These are phyloP conservation scores for Peromyscus californicus DNA, from an alignment of 2,113 vertebrate genomes.

Conservation along the genomic window DNA sequence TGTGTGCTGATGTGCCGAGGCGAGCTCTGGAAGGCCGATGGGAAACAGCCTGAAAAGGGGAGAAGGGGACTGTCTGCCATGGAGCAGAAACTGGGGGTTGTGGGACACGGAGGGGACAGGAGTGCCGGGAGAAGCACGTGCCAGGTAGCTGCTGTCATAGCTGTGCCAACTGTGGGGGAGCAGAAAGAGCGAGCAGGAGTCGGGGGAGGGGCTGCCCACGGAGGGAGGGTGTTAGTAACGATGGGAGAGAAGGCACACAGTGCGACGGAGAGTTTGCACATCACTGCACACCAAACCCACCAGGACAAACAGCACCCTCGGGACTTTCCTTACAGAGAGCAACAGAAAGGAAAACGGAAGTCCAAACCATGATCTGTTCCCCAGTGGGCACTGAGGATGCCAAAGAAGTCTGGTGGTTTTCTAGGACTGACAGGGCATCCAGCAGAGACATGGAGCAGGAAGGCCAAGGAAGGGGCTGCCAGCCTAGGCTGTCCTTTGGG, in stretches of 20 bases:
- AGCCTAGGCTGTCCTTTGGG: neutral
- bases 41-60: neutral
- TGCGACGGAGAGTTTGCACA: neutral
- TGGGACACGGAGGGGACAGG: neutral
- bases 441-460: neutral
- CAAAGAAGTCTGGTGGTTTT: neutral
- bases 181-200: neutral
- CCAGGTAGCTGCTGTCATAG: neutral
- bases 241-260: neutral
- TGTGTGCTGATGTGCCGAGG: neutral
- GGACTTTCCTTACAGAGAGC: neutral
- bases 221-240: no score
- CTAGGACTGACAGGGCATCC: neutral
- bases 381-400: neutral
- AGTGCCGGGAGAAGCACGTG: neutral
- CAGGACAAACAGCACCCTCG: neutral
- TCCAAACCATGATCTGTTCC: neutral
- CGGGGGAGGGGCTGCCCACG: accelerated
- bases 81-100: neutral
- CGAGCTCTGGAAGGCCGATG: neutral
- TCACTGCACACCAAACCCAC: neutral
- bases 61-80: neutral
- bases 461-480: neutral
- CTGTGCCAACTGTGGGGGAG: neutral
- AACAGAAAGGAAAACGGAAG: neutral